A percentile compares a stretch with the other conserved stretches of the same genome.
Conservation (phyloP, 2,797 vertebrate species). For the Rhyacichthys aspro region DNA sequence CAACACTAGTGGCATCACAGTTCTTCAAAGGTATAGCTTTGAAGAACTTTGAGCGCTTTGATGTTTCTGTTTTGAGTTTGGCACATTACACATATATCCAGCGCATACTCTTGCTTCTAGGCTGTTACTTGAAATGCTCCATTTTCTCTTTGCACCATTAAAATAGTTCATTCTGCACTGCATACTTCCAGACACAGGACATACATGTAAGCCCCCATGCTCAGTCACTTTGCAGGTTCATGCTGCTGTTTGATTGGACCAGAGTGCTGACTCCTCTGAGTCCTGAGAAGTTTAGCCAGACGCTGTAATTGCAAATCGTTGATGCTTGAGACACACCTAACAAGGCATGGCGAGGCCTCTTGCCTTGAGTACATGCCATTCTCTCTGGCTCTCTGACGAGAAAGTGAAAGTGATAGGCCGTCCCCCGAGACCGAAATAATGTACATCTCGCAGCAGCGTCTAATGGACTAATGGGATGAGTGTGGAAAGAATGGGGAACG, state of each 20-base stretch:
- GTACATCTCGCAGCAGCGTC: slow-evolving; percentile 61
- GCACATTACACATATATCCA: neutral
- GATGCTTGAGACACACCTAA: slow-evolving; percentile 74
- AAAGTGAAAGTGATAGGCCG: slow-evolving; percentile 66
- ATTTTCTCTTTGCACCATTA: neutral
- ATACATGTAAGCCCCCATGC: slow-evolving; percentile 8
- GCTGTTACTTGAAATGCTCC: neutral
- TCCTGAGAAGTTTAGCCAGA: slow-evolving; percentile 63
- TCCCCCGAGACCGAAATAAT: slow-evolving; percentile 65
- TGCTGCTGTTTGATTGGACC: slow-evolving; percentile 46
- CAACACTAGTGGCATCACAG: slow-evolving; percentile 4
- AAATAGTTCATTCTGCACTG: neutral
- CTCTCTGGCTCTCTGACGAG: slow-evolving; percentile 51
- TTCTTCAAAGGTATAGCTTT: slow-evolving; percentile 1
- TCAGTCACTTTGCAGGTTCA: slow-evolving; percentile 19
- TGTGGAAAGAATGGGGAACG: slow-evolving; percentile 41
- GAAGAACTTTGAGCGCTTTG: neutral
- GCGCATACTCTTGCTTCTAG: neutral
- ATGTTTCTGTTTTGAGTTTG: slow-evolving; percentile 10
- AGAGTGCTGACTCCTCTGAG: slow-evolving; percentile 60
- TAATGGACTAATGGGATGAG: slow-evolving; percentile 70
- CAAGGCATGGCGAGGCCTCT: slow-evolving; percentile 55
- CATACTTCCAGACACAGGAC: too few relatives aligned
- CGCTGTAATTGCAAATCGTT: slow-evolving; percentile 72
- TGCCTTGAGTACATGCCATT: slow-evolving; percentile 47